A percentile compares a stretch with the other conserved stretches of the same genome.
These are phyloP conservation scores for Sinocyclocheilus rhinocerous DNA, from an alignment of 2,113 vertebrate genomes.

Conservation along the genomic window DNA sequence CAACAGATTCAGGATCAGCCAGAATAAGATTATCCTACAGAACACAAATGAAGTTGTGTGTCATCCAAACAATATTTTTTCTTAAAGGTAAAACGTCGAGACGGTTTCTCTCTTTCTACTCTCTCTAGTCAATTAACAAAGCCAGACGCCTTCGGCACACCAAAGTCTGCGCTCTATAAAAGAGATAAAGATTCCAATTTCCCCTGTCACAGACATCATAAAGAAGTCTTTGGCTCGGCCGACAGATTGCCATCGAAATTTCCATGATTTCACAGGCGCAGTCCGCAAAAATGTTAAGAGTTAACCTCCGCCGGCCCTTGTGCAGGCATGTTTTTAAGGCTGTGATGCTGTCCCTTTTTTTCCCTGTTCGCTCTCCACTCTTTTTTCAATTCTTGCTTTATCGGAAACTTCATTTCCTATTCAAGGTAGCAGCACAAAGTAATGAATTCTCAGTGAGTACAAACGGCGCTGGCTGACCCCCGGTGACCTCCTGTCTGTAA, in stretches of 20 bases:
- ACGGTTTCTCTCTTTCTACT: constrained; percentile 40
- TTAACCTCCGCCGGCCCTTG: constrained; percentile 68
- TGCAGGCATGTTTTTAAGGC: constrained; percentile 60
- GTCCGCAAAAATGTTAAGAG: constrained; percentile 65
- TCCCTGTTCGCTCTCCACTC: neutral
- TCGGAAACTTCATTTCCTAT: constrained; percentile 67
- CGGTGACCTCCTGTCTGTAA: constrained; percentile 71
- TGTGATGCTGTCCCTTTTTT: constrained; percentile 45
- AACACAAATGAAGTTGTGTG: neutral
- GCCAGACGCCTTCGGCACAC: constrained; percentile 58
- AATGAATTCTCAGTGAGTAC: constrained; percentile 70
- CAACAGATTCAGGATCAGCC: neutral
- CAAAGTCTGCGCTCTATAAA: constrained; percentile 47
- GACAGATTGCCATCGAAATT: constrained; percentile 66
- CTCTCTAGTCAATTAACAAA: constrained; percentile 71
- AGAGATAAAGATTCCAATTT: constrained; percentile 77
- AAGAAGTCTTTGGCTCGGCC: constrained; percentile 61
- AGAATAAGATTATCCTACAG: neutral
- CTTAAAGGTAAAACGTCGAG: neutral
- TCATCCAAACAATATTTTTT: neutral
- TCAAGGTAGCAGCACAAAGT: constrained; percentile 66
- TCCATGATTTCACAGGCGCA: constrained; percentile 47
- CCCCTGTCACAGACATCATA: constrained; percentile 71
- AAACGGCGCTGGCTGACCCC: constrained; percentile 61
- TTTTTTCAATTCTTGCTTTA: constrained; percentile 65